phyloP scores from a whole-genome alignment of 2,797 vertebrate species.

The Chromis chromis region DNA sequence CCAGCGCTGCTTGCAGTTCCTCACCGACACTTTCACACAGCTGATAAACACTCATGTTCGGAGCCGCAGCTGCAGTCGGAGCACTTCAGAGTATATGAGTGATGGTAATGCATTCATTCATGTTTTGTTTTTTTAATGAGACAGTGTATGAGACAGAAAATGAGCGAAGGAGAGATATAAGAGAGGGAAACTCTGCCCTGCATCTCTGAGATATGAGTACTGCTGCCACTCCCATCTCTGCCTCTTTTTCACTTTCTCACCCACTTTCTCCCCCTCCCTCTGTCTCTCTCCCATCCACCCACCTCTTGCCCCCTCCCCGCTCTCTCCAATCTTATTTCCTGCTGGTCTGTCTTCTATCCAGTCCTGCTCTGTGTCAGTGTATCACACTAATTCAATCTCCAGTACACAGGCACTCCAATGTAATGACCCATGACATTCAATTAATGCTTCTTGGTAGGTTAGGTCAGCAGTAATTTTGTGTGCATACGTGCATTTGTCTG shows the following conservation, averaged over 20 bases:
- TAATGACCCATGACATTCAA: slow-evolving; percentile 83
- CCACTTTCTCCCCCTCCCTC: slow-evolving; percentile 20
- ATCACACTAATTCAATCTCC: slow-evolving; percentile 82
- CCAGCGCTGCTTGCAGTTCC: slow-evolving; percentile 27
- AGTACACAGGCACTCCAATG: slow-evolving; percentile 64
- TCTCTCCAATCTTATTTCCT: slow-evolving; percentile 75
- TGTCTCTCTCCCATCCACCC: slow-evolving; percentile 45
- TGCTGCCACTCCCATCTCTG: slow-evolving; percentile 64
- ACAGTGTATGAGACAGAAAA: slow-evolving; percentile 32
- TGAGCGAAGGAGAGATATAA: slow-evolving; percentile 17
- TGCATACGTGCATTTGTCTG: slow-evolving; percentile 33
- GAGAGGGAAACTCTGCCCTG: slow-evolving; percentile 37
- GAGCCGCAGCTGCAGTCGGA: slow-evolving; percentile 30
- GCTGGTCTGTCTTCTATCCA: slow-evolving; percentile 68
- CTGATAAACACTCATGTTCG: slow-evolving; percentile 34
- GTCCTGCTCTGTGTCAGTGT: slow-evolving; percentile 73
- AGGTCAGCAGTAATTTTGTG: slow-evolving; percentile 61
- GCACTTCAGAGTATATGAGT: slow-evolving; percentile 3
- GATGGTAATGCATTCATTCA: slow-evolving; percentile 20
- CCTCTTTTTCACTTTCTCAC: slow-evolving; percentile 45
- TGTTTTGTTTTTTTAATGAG: slow-evolving; percentile 5
- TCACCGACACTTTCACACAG: slow-evolving; percentile 24
- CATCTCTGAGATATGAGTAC: slow-evolving; percentile 57
- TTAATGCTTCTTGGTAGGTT: slow-evolving; percentile 67
- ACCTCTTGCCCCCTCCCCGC: slow-evolving; percentile 57